Evolutionary conservation across 64 coral and sea anemone genomes (phyloP).

Genomic region (Montipora efflorescens): DNA sequence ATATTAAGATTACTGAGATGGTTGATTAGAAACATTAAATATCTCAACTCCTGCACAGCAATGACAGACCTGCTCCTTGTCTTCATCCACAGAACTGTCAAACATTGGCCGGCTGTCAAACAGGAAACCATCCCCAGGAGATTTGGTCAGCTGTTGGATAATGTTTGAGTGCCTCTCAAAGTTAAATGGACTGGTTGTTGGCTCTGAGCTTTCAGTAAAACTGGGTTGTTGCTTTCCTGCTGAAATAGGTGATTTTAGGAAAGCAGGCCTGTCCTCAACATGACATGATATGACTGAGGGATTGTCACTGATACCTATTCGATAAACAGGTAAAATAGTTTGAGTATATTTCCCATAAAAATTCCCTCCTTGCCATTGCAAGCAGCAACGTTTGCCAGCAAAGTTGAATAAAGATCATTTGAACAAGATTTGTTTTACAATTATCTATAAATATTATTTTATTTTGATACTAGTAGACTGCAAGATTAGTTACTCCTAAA

Average conservation of each 20-base stretch:
- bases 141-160: constrained; percentile 76
- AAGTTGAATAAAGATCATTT: too few relatives aligned
- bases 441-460: too few relatives aligned
- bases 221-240: neutral
- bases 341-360: neutral
- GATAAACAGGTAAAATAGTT: neutral
- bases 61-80: constrained; percentile 5
- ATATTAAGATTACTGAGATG: too few relatives aligned
- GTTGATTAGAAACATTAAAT: too few relatives aligned
- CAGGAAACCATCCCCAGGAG: constrained; percentile 87
- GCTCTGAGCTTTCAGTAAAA: constrained; percentile 11
- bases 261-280: neutral
- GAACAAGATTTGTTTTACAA: too few relatives aligned
- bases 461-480: too few relatives aligned
- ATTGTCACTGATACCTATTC: neutral
- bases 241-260: constrained; percentile 39
- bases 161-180: constrained; percentile 63
- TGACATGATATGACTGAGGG: neutral
- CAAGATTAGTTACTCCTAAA: too few relatives aligned
- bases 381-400: too few relatives aligned
- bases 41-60: too few relatives aligned
- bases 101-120: constrained; percentile 86
- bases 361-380: too few relatives aligned
- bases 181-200: constrained; percentile 65
- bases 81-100: constrained; percentile 12